Evolutionary conservation across 2,113 vertebrate species (phyloP), one percentile per base, ranked within the genome.

Genomic region (Anoplopoma fimbria): DNA sequence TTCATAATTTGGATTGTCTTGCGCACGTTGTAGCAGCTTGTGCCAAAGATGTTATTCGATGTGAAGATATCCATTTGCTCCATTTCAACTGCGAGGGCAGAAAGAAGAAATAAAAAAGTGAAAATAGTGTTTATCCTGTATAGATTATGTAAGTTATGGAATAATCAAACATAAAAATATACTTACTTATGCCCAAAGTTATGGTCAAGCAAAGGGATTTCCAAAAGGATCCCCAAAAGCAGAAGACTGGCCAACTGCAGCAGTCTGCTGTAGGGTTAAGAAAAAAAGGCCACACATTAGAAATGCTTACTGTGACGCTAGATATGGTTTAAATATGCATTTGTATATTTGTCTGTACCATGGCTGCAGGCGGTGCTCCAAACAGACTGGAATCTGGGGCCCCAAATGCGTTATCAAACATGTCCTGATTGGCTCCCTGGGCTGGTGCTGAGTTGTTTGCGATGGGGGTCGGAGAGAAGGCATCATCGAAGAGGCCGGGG

Each of bases 161-260:
- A 38, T 42, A 33, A 55, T 9, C 14, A 27, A 55, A 73, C 2
- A 62, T 9, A 1, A 60, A 75, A 0, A 31, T 1, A 25, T 31
- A 80, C 82, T 81, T 83, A 92, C 89, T 78, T 67, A 29, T 49
- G 4, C 21, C 74, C 38, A 72, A 86, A 81, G 69, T 60, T 71
- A 78, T 62, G 13, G 68, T 95, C 96, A 99, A 85, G 94, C 96
- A 91, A 99, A 99, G 15, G 96, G 97, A 82, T 99, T 97, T 78
- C 96, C 96, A 88, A 97, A 97, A 57, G 95, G 79, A 84, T 96
- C 95, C 36, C 83, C 96, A 88, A 96, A 96, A 45, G 82, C 86
- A 90, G 87, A 81, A 12, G 38, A 86, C 71, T 91, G 94, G 69
- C 57, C 83, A 55, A 81, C 82, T 62, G 90, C 65, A 49, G 88